Percentiles rank a stretch among this genome's conserved stretches.
Conservation (phyloP, 2,113 vertebrate species). For the Puffinus mauretanicus region DNA sequence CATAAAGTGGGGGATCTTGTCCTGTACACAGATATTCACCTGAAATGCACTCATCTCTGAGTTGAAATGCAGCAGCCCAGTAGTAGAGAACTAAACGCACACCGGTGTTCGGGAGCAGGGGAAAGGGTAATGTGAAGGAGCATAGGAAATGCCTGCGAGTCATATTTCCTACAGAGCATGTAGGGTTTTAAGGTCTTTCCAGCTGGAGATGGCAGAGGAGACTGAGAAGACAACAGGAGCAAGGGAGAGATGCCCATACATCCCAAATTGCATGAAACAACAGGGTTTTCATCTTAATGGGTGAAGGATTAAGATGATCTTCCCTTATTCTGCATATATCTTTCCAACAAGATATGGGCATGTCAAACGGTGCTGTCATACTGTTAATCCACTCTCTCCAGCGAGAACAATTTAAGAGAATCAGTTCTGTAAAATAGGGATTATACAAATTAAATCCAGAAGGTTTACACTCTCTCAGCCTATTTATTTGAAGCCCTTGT, state of each 20-base stretch:
- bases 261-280: background rate
- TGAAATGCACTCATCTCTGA: background rate
- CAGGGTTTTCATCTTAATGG: background rate
- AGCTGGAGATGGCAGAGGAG: background rate
- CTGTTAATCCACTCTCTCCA: background rate
- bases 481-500: background rate
- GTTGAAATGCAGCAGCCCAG: background rate
- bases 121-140: background rate
- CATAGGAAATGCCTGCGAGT: background rate
- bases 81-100: background rate
- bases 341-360: background rate
- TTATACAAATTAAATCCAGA: background rate
- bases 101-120: accelerated
- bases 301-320: background rate
- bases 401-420: background rate
- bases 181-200: background rate
- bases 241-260: background rate
- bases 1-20: background rate
- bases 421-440: background rate
- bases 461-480: background rate
- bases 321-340: background rate
- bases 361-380: background rate
- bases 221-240: background rate
- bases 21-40: background rate
- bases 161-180: background rate